Evolutionary conservation across 2,113 vertebrate genomes (phyloP), one percentile per base, ranked within the genome.

Genomic region (Melanerpes formicivorus): DNA sequence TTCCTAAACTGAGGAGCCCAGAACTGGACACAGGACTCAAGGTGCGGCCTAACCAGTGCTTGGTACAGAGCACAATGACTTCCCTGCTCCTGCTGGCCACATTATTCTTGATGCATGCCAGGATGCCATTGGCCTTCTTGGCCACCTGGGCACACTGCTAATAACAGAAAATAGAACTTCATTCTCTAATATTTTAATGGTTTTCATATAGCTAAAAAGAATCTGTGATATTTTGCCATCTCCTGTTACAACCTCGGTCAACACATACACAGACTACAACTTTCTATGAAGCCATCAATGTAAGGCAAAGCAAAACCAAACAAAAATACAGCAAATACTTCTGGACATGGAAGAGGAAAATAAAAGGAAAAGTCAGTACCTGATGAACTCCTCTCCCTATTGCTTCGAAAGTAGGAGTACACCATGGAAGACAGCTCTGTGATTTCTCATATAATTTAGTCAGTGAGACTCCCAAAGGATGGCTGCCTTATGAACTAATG

Each of bases 371-470:
- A 52, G 23, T 76, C 52, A 76, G 34, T 52, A 70, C 30, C 18
- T 27, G 46, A 77, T 87, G 25, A 89, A 84, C 13, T 76, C 18
- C 52, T 63, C 70, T 73, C n/a, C 30, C 23, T 71, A 8, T 13
- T 88, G 52, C 18, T 94, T 71, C 46, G 74, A 60, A 93, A 88
- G 9, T 27, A 44, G 67, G 29, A 81, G 55, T 15, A 79, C 14
- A 73, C 11, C 26, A 60, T 7, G 6, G 40, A 87, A 80, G 30
- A 63, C 65, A 76, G 46, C 8, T 34, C 30, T 83, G 83, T 76
- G 3, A 44, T 84, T 95, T 90, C 59, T 90, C 42, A 34, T 69
- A 95, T 90, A 82, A 93, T 87, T 88, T 76, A 29, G 26, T 34
- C 54, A 2, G 52, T 48, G 74, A 92, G 44, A 15, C 58, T 88